These are phyloP conservation scores for Cynaeus angustus DNA, from an alignment of 2,888 invertebrate species.

Conservation along the genomic window DNA sequence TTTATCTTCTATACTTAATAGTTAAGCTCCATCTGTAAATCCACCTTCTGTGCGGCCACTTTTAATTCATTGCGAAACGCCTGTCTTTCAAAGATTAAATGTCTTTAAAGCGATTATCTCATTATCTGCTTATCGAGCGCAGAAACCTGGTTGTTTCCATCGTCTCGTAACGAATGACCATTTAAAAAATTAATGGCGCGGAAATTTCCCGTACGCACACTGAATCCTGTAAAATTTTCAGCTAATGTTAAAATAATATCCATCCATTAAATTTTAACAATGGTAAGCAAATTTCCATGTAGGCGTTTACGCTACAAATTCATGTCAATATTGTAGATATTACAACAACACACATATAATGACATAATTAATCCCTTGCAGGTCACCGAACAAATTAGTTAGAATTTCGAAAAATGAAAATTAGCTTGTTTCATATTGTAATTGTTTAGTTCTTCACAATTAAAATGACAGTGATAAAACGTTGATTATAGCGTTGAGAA, in stretches of 20 bases:
- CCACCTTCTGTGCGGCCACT: background rate
- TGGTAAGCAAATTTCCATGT: constrained; percentile 11
- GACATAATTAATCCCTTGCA: constrained; percentile 22
- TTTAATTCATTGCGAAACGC: background rate
- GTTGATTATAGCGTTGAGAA: no score
- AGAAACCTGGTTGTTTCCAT: constrained; percentile 12
- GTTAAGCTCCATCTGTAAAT: background rate
- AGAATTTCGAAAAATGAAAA: no score
- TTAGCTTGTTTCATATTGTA: no score
- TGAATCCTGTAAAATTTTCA: constrained; percentile 18
- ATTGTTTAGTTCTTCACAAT: no score
- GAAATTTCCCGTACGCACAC: constrained; percentile 22
- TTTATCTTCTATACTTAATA: no score
- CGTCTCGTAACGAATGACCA: constrained; percentile 11
- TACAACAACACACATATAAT: constrained; percentile 26
- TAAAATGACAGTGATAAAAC: no score
- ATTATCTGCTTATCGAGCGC: constrained; percentile 24
- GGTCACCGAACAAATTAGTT: no score
- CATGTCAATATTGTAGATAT: constrained; percentile 28
- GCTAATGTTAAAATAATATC: constrained; percentile 27
- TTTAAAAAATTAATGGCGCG: constrained; percentile 25
- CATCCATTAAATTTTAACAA: constrained; percentile 8
- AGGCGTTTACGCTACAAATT: constrained; percentile 18
- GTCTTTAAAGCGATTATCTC: constrained; percentile 22
- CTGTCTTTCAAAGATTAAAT: background rate